A percentile compares a stretch with the other conserved stretches of the same genome.
Conservation (phyloP, 2,797 vertebrate genomes). For the Hozukius guyotensis region DNA sequence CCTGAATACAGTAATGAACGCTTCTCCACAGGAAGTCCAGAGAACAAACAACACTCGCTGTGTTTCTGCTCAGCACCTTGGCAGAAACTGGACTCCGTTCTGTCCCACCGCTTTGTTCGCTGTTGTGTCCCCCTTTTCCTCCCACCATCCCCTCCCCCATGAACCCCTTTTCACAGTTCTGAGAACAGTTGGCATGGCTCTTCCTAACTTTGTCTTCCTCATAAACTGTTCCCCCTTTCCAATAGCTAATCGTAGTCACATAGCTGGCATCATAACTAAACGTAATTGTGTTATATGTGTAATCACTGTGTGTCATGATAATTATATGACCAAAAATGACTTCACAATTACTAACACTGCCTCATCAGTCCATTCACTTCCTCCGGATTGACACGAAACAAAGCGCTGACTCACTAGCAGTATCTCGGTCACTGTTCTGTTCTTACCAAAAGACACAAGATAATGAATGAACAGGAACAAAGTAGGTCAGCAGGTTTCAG, state of each 20-base stretch:
- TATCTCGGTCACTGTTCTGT: neutral
- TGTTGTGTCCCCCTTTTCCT: neutral
- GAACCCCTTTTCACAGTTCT: neutral
- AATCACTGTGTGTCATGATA: neutral
- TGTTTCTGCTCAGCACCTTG: constrained; percentile 56
- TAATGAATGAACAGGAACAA: constrained; percentile 3
- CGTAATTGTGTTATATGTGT: neutral
- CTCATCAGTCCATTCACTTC: neutral
- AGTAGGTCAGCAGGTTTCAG: constrained; percentile 12
- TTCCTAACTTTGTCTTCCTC: neutral
- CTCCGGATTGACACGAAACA: neutral
- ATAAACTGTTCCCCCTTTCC: neutral
- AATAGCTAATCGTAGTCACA: neutral
- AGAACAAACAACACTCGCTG: constrained; percentile 59
- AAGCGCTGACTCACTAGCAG: constrained; percentile 10
- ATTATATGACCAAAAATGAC: neutral
- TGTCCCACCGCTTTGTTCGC: constrained; percentile 47
- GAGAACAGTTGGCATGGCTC: constrained; percentile 7
- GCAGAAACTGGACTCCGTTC: constrained; percentile 41
- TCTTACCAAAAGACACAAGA: neutral
- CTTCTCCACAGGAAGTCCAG: constrained; percentile 40
- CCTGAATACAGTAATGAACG: constrained; percentile 57
- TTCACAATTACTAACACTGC: neutral
- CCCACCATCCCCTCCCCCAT: neutral
- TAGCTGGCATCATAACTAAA: neutral